Evolutionary conservation across 1,140 invertebrate species (phyloP).

Genomic region (Drosophila kanapiae): DNA sequence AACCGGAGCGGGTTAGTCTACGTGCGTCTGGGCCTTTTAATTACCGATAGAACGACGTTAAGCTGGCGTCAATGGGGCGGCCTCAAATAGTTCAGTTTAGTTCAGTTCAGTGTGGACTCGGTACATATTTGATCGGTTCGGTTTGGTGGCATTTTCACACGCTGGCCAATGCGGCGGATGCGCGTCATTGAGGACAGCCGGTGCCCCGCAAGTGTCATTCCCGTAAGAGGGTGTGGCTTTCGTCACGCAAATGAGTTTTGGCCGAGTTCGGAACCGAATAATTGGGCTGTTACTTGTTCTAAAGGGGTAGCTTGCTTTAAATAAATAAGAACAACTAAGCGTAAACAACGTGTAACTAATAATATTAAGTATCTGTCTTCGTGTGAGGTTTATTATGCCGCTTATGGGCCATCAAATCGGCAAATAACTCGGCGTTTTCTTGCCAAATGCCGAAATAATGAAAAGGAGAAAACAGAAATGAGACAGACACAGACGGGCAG

Average conservation of each 20-base stretch:
- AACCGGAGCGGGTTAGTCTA: conserved; percentile 34
- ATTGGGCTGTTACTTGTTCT: not conserved
- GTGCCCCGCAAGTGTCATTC: conserved; percentile 33
- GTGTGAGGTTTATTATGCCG: conserved; percentile 50
- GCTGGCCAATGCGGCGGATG: conserved; percentile 64
- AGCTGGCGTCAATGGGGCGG: conserved; percentile 58
- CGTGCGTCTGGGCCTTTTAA: conserved; percentile 70
- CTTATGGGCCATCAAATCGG: conserved; percentile 61
- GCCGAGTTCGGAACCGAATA: not conserved
- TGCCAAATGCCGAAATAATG: conserved; percentile 61
- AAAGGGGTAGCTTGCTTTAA: too few species aligned
- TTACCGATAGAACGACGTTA: conserved; percentile 69
- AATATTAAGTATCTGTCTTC: conserved; percentile 8
- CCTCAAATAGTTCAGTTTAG: conserved; percentile 53
- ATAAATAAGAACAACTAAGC: not conserved
- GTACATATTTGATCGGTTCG: conserved; percentile 21
- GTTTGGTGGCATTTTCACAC: conserved; percentile 76
- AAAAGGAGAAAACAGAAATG: conserved; percentile 65
- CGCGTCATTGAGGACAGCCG: conserved; percentile 50
- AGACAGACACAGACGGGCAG: conserved; percentile 24
- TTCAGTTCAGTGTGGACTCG: conserved; percentile 5
- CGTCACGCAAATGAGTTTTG: conserved; percentile 19
- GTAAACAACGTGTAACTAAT: conserved; percentile 16
- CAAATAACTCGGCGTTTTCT: conserved; percentile 72
- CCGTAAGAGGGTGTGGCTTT: conserved; percentile 20